Base-by-base conservation (phyloP, 2,888 invertebrate species). In the Hypselothyrea guttata region DNA sequence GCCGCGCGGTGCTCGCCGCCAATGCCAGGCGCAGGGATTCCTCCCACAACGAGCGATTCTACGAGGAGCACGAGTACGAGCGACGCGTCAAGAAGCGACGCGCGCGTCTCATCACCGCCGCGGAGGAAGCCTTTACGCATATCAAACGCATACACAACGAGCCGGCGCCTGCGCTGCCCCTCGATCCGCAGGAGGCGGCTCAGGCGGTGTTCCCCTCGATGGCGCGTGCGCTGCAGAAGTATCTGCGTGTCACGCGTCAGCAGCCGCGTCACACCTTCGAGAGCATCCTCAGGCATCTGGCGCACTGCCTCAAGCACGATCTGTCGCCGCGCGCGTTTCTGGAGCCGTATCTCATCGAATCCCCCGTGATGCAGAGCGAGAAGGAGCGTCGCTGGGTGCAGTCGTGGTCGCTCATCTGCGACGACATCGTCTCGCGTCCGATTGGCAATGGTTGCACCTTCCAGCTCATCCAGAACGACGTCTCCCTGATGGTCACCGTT, bases 81-180 rank as follows among this genome's bases (percentile, higher is more conserved):
- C 91, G 98, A 3, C 92, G 98, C 54, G 97, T 98, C 54, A 93
- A 96, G 85, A 98, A 98, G 90, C 92, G 98, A 0, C 92, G 94
- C 57, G 98, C 98, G 2, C 91, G 99, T 13, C 92, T 99, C 34
- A 93, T 98, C 52, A 95, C 96, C 1, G 97, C 98, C 0, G 96
- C 98, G 0, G 99, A 99, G 90, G 99, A 99, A 87, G 98, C 99
- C 0, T 99, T 99, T 90, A 97, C 98, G 8, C 98, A 99, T 87
- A 97, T 99, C 69, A 95, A 97, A 84, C 92, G 98, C 31, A 93
- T 98, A 64, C 91, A 93, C 69, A 92, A 93, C 60, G 93, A 93
- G 73, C 92, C 93, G 51, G 93, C 95, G 27, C 94, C 96, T 0
- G 95, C 96, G 0, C 93, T 95, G 59, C 95, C 96, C 0, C 94